phyloP scores from a whole-genome alignment of 2,888 invertebrate genomes.

The Octonoba sinensis region DNA sequence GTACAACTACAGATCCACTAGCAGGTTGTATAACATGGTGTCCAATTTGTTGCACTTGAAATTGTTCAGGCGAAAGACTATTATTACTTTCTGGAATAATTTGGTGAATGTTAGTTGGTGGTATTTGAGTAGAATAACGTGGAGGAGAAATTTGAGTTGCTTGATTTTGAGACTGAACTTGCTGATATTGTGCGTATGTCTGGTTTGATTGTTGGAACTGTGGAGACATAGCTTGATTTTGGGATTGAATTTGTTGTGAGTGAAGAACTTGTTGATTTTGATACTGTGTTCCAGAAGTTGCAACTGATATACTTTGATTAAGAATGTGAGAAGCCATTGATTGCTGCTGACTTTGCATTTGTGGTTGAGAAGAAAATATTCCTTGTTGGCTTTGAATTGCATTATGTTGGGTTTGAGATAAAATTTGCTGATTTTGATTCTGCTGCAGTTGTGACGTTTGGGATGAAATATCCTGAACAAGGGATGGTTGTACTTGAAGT shows the following conservation, averaged over 20 bases:
- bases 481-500: slow-evolving; percentile 38
- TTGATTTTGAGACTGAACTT: slow-evolving; percentile 28
- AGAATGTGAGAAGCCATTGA: slow-evolving; percentile 27
- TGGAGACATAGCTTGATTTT: slow-evolving; percentile 26
- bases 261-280: slow-evolving; percentile 71
- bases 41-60: slow-evolving; percentile 26
- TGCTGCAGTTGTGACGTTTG: slow-evolving; percentile 25
- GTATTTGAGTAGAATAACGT: slow-evolving; percentile 27
- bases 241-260: slow-evolving; percentile 26
- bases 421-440: slow-evolving; percentile 39
- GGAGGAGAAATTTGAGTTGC: slow-evolving; percentile 22
- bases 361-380: slow-evolving; percentile 13
- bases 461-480: slow-evolving; percentile 37
- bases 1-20: slow-evolving; percentile 12
- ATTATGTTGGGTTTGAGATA: slow-evolving; percentile 17
- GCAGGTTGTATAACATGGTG: slow-evolving; percentile 20
- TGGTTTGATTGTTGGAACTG: slow-evolving; percentile 29
- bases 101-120: slow-evolving; percentile 2
- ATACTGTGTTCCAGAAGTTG: slow-evolving; percentile 25
- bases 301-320: slow-evolving; percentile 15
- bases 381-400: slow-evolving; percentile 13
- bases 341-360: slow-evolving; percentile 13
- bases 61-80: slow-evolving; percentile 31
- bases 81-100: slow-evolving; percentile 14
- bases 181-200: slow-evolving; percentile 40